Conservation (phyloP, 2,113 vertebrate genomes). For the Pandion haliaetus region DNA sequence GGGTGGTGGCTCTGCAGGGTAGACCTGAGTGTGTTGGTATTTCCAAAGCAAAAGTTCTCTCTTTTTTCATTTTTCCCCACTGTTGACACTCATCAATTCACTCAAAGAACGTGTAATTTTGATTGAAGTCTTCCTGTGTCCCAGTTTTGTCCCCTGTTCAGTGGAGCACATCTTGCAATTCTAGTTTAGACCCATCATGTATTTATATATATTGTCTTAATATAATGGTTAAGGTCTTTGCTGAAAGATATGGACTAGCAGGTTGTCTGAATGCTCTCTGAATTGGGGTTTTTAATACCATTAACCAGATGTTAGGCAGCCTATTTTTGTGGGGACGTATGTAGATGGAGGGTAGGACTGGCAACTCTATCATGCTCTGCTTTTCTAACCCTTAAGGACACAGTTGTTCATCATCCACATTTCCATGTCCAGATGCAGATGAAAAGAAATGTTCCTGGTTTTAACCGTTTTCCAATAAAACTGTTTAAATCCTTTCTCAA, state of each 20-base stretch:
- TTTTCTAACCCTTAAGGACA: background rate
- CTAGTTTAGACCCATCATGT: background rate
- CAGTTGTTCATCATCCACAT: background rate
- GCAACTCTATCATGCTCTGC: background rate
- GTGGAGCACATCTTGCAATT: background rate
- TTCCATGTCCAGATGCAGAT: background rate
- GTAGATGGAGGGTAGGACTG: background rate
- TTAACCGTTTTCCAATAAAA: background rate
- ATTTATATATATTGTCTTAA: background rate
- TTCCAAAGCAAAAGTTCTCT: background rate
- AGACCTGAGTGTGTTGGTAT: background rate
- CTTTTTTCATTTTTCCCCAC: background rate
- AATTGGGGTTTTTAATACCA: background rate
- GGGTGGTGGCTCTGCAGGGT: background rate
- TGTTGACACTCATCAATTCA: background rate
- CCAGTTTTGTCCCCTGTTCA: background rate
- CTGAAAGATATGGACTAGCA: background rate
- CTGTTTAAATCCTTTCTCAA: background rate
- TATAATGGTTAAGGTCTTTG: background rate
- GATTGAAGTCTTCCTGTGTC: background rate
- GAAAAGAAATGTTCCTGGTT: background rate
- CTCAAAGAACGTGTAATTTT: background rate
- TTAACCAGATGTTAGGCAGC: background rate
- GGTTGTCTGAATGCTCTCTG: background rate
- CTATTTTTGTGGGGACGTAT: fast-evolving